Base-by-base conservation (phyloP, 1,140 invertebrate genomes). In the Nomia melanderi region DNA sequence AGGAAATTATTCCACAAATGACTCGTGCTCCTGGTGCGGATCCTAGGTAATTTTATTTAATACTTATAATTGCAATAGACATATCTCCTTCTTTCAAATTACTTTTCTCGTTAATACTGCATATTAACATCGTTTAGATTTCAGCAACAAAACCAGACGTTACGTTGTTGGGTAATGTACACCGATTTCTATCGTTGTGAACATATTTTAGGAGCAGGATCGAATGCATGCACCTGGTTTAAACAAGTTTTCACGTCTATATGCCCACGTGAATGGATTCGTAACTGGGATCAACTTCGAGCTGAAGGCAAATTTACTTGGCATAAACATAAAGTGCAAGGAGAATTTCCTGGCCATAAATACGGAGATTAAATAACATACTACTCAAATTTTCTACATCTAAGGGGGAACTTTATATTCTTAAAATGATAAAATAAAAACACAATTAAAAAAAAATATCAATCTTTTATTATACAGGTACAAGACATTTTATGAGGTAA, bases 151-250 rank as follows among this genome's bases (percentile, higher is more conserved):
- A 87, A 92, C 69, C 88, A 90, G 80, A 91, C 90, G 1, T n/a
- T 83, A n/a, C 82, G 91, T 57, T 92, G 91, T 27, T 91, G 64
- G 56, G 87, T 91, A 0, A 91, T 88, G 86, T 92, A 92, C 53
- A 84, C 83, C 0, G 91, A 92, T 73, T 92, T 91, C 69, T 86
- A 87, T 80, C 86, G 90, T 7, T 92, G 91, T 62, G 81, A 92
- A 76, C 59, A 86, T 31, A 83, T 91, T 54, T 81, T 92, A 50
- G 90, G 90, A 0, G 57, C 86, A 75, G 82, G 56, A 17, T 50
- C 86, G 5, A 71, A 88, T 7, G 89, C 88, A 5, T 92, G 91
- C 25, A 72, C 50, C 0, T 91, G 89, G 90, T 92, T 92, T 44
- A 87, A 90, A 66, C 70, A 88, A 0, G 84, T 85, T 36, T 91